These are phyloP conservation scores for Venustaconcha ellipsiformis DNA, from an alignment of 1,140 invertebrate species.

Conservation along the genomic window DNA sequence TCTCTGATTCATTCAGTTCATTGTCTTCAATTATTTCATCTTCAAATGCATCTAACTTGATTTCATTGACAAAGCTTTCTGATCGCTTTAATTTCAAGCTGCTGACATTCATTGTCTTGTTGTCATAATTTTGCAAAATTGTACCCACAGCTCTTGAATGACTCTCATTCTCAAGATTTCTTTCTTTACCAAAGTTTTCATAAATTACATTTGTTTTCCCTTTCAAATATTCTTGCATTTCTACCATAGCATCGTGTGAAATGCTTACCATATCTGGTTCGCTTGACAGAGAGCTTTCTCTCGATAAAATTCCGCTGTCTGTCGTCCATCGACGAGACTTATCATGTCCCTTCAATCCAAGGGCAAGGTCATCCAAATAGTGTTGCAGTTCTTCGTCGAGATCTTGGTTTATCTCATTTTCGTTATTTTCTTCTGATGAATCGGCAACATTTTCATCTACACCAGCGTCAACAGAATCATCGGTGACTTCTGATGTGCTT, in stretches of 20 bases:
- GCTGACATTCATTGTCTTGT: no score
- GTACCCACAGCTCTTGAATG: no score
- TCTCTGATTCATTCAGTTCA: no score
- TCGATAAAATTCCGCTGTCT: slow-evolving; percentile 17
- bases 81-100: no score
- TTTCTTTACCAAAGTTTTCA: slow-evolving; percentile 5
- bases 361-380: neutral
- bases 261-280: slow-evolving; percentile 9
- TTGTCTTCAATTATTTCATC: no score
- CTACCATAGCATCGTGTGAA: slow-evolving; percentile 5
- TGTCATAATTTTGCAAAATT: no score
- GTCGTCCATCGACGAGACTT: slow-evolving; percentile 4
- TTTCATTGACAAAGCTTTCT: no score
- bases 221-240: slow-evolving; percentile 17
- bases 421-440: neutral
- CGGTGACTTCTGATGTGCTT: no score
- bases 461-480: no score
- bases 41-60: no score
- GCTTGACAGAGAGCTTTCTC: slow-evolving; percentile 16
- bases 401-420: neutral
- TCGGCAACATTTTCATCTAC: no score
- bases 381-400: slow-evolving; percentile 5
- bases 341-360: no score
- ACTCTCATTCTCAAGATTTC: neutral
- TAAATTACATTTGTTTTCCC: slow-evolving; percentile 20